phyloP scores from a whole-genome alignment of 2,113 vertebrate genomes.

The Ursus arctos region DNA sequence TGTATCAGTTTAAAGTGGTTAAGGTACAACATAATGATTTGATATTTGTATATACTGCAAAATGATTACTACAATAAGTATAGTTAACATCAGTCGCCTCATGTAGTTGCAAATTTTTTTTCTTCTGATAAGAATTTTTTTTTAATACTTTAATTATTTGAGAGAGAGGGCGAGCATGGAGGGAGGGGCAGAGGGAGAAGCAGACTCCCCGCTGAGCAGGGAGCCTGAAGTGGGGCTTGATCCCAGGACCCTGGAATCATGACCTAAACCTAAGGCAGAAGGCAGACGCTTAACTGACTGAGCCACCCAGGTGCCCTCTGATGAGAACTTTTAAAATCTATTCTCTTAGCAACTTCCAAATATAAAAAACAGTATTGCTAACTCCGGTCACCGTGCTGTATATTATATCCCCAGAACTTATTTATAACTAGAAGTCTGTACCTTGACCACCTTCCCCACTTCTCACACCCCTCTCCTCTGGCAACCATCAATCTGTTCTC shows the following conservation, averaged over 20 bases:
- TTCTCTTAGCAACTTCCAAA: background rate
- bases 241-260: background rate
- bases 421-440: background rate
- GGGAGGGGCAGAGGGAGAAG: background rate
- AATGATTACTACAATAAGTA: background rate
- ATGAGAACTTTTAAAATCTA: slow-evolving; percentile 13
- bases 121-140: background rate
- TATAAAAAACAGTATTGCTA: background rate
- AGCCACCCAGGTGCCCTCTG: background rate
- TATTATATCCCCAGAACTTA: background rate
- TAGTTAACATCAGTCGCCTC: background rate
- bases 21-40: background rate
- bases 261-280: background rate
- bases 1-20: background rate
- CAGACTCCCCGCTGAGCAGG: background rate
- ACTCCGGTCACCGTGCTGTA: background rate
- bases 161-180: too few species aligned
- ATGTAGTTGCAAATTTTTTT: background rate
- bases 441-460: background rate
- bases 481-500: background rate
- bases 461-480: background rate
- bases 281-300: background rate
- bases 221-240: too few species aligned
- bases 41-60: background rate
- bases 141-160: background rate